Percentiles rank a stretch among this genome's conserved stretches.
phyloP scores from a whole-genome alignment of 2,888 invertebrate species.

The Alsophila aescularia region DNA sequence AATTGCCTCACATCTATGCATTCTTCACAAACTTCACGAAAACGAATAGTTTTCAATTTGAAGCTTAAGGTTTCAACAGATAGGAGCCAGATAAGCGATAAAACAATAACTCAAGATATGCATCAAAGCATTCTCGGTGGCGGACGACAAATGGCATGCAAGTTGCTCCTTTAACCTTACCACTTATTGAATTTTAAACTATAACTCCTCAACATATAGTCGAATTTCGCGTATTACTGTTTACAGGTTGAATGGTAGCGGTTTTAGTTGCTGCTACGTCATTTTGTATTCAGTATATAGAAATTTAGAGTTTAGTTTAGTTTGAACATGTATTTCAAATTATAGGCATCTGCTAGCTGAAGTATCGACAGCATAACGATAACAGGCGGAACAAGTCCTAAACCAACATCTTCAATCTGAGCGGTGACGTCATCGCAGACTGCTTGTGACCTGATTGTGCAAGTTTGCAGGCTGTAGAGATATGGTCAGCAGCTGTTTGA shows the following conservation, averaged over 20 bases:
- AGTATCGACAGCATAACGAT: conserved; percentile 37
- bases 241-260: conserved; percentile 15
- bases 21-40: not conserved
- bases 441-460: not conserved
- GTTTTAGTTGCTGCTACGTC: not conserved
- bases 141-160: conserved; percentile 45
- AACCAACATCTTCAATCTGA: conserved; percentile 47
- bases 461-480: not conserved
- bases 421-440: conserved; percentile 18
- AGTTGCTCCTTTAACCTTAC: conserved; percentile 29
- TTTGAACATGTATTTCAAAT: conserved; percentile 1
- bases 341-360: conserved; percentile 31
- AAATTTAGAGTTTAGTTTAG: conserved; percentile 11
- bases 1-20: not conserved
- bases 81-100: conserved; percentile 41
- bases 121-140: conserved; percentile 48
- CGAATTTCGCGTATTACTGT: conserved; percentile 19
- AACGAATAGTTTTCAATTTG: conserved; percentile 14
- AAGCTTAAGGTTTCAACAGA: conserved; percentile 23
- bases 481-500: not conserved
- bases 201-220: conserved; percentile 28
- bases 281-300: conserved; percentile 9
- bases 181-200: conserved; percentile 21
- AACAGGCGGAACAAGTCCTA: conserved; percentile 43
- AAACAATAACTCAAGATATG: conserved; percentile 54